Evolutionary conservation across 2,797 vertebrate genomes (phyloP).

Genomic region (Enteromius trimaculatus): DNA sequence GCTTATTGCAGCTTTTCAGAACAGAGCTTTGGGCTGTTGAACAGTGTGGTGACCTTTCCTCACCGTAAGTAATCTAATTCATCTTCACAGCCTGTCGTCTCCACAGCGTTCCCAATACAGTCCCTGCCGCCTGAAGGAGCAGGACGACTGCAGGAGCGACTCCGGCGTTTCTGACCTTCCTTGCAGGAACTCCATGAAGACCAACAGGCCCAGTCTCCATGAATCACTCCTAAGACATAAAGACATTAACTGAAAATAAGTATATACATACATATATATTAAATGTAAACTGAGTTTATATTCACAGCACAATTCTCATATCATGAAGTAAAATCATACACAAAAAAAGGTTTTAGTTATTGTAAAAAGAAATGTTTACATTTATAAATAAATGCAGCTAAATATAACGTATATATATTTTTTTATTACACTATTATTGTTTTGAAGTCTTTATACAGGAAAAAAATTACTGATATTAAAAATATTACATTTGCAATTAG

Average conservation of each 20-base stretch:
- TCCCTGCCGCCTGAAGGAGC: constrained; percentile 70
- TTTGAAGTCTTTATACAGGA: neutral
- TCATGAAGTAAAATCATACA: neutral
- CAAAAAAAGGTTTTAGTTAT: neutral
- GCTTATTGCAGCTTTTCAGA: constrained; percentile 5
- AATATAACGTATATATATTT: neutral
- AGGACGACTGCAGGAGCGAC: constrained; percentile 84
- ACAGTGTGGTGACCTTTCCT: constrained; percentile 46
- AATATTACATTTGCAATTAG: neutral
- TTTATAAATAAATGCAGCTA: neutral
- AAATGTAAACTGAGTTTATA: neutral
- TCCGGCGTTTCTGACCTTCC: constrained; percentile 77
- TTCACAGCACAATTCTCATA: neutral
- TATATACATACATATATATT: neutral
- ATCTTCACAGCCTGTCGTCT: constrained; percentile 80
- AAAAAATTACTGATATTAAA: too few species aligned
- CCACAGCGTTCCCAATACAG: constrained; percentile 77
- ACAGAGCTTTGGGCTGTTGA: neutral
- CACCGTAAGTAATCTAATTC: constrained; percentile 85
- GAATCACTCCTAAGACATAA: constrained; percentile 75
- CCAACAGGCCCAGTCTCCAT: constrained; percentile 94
- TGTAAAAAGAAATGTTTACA: neutral
- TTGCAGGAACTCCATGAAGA: constrained; percentile 85
- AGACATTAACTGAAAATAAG: constrained; percentile 1
- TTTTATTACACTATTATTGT: neutral